Conservation (phyloP, 1,140 invertebrate genomes). For the Reticulitermes speratus region DNA sequence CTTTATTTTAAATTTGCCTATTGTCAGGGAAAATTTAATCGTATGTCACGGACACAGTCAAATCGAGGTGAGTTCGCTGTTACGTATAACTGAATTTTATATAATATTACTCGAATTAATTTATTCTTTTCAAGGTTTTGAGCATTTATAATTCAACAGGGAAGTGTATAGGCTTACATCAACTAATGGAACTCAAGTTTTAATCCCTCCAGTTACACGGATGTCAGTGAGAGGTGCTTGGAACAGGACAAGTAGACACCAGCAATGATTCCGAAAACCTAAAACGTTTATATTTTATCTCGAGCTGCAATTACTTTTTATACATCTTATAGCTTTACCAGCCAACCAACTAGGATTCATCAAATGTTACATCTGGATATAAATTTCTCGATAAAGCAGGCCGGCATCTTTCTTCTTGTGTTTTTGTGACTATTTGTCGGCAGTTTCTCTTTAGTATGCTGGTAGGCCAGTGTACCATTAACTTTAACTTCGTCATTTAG, state of each 20-base stretch:
- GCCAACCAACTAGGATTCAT: not conserved
- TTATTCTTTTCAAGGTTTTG: too few relatives aligned
- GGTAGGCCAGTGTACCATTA: not conserved
- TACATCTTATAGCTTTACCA: not conserved
- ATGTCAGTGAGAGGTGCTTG: not conserved
- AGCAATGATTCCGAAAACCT: not conserved
- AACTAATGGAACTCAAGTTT: not conserved
- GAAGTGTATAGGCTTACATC: not conserved
- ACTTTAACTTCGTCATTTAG: not conserved
- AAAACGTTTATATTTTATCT: not conserved
- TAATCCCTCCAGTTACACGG: not conserved
- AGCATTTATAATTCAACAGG: too few relatives aligned
- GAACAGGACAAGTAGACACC: not conserved
- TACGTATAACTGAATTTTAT: too few relatives aligned
- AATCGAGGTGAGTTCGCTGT: too few relatives aligned
- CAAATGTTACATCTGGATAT: not conserved
- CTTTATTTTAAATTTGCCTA: too few relatives aligned
- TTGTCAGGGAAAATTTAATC: too few relatives aligned
- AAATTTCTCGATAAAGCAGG: not conserved
- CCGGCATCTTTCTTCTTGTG: constrained; percentile 6
- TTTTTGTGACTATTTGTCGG: not conserved
- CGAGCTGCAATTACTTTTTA: not conserved
- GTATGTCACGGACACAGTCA: too few relatives aligned
- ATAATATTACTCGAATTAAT: too few relatives aligned
- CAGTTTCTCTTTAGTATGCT: not conserved